Conservation (phyloP, 2,797 vertebrate species). For the Sphenodon punctatus region DNA sequence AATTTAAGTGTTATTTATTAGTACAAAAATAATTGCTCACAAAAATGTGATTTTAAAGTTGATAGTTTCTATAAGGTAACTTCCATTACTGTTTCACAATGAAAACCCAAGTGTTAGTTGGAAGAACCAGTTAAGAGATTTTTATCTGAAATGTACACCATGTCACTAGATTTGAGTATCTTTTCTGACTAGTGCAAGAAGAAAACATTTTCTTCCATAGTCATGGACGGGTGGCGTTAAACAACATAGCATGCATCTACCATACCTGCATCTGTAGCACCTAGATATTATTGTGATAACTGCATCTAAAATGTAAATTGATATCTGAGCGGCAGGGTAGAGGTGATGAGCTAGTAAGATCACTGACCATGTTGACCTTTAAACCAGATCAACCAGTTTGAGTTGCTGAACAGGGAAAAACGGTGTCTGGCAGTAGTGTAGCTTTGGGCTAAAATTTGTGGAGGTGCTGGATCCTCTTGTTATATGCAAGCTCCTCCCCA, state of each 20-base stretch:
- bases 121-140: background rate
- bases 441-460: no score
- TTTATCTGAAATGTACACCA: background rate
- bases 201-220: background rate
- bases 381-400: rapidly evolving
- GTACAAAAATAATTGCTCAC: background rate
- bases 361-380: rapidly evolving
- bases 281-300: rapidly evolving
- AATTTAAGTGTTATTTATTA: no score
- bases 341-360: background rate
- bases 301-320: background rate
- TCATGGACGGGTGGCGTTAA: background rate
- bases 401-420: background rate
- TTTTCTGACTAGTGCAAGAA: background rate
- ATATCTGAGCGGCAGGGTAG: background rate
- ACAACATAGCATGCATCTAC: rapidly evolving
- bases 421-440: no score
- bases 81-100: background rate
- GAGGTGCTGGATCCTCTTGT: no score
- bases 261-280: rapidly evolving
- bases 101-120: background rate
- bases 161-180: background rate
- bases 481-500: no score
- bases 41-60: background rate
- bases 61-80: background rate